Evolutionary conservation across 1,140 invertebrate genomes (phyloP), one percentile per base, ranked within the genome.

Genomic region (Choristoneura fumiferana): DNA sequence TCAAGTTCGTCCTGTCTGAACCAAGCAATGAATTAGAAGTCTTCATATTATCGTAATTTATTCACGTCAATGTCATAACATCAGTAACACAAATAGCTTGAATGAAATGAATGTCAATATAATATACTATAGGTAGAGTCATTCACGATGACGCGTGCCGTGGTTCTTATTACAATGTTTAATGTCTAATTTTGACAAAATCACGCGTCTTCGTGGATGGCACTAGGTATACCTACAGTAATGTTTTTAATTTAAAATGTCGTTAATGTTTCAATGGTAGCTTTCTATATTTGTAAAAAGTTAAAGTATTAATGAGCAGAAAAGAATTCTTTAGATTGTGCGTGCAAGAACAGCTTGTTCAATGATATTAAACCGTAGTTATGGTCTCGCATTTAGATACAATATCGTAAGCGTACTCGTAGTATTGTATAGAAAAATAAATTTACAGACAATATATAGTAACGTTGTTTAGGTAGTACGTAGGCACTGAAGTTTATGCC

Each of bases 401-500:
- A 65, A 53, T 54, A 29, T n/a, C n/a, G n/a, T 77, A 82, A 76
- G 66, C 76, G 67, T 52, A 81, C 76, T 73, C 79, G 78, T 69
- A 67, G 76, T 72, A 65, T 57, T 75, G 78, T 79, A 83, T 80
- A 82, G 78, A 69, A 73, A 60, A 76, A 76, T 75, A 69, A n/a
- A 78, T 76, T 71, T 79, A 82, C 80, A 80, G 85, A 86, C 85
- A 88, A 88, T 88, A 88, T 85, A 78, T 52, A 35, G 52, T 54
- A 83, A 86, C 62, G 76, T 88, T 85, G 83, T 88, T 88, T 88
- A 86, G 83, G 81, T 88, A 88, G 83, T 88, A 68, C 58, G 80
- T 88, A 86, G 82, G 77, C 83, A 83, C 78, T 81, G 79, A 81
- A 86, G 81, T 88, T 88, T 88, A 88, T 85, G 85, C 81, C 73